Base-by-base conservation (phyloP, 2,888 invertebrate species). In the Orgyia antiqua region DNA sequence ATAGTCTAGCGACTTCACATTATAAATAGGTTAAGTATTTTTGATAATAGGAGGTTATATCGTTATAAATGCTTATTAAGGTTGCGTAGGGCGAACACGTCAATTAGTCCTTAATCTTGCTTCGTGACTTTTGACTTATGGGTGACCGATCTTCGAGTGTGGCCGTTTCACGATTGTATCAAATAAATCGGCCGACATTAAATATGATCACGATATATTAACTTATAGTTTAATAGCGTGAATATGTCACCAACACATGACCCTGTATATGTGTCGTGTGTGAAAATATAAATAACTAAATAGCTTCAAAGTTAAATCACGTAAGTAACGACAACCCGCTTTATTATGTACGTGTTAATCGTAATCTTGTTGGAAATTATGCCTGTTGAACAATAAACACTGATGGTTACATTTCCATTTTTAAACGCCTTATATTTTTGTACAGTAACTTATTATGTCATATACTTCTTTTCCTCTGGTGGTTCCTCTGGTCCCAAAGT, bases 51-150 rank as follows among this genome's bases (percentile, higher is more conserved):
- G 54, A 69, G 61, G 68, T 75, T 72, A 68, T 78, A 73, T 77
- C 70, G 78, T 74, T 75, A 73, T 72, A 71, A 77, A 76, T 68
- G 79, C 76, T 82, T 78, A 83, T 78, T 77, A 83, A 72, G 68
- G 67, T 59, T 66, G 62, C 62, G 58, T 58, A 55, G 62, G 73
- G 69, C 73, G 67, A 65, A 70, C 71, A 77, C 77, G 80, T 79
- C 83, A 80, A 83, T 83, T 80, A 79, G 73, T 56, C 58, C 59
- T 43, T 64, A 73, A 73, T 74, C 69, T 70, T 39, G 51, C 58
- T 82, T 82, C 84, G 84, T 86, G 84, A 82, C 84, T 72, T 62
- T 65, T 83, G 83, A 83, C 75, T 84, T 83, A 83, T 77, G 71
- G 59, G 52, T 53, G 70, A 62, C 48, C 76, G 79, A 80, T 84